Evolutionary conservation across 1,140 invertebrate genomes (phyloP).

Genomic region (Notospermus geniculatus): DNA sequence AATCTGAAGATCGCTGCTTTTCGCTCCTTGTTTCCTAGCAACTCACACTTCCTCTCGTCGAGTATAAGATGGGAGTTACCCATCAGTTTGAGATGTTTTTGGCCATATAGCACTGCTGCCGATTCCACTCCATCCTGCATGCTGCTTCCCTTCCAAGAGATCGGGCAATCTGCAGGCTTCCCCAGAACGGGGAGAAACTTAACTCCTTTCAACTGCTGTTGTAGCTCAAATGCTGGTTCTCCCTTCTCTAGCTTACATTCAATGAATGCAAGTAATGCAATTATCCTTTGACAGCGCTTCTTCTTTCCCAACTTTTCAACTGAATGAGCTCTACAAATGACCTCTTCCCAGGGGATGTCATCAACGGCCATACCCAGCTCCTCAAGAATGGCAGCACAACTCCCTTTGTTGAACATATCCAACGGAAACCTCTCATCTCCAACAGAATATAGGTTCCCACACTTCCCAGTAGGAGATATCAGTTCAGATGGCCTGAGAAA

Average conservation of each 20-base stretch:
- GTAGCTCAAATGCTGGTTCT: neutral
- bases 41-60: neutral
- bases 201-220: neutral
- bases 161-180: neutral
- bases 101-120: neutral
- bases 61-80: constrained; percentile 7
- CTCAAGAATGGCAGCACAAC: constrained; percentile 7
- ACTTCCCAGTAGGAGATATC: constrained; percentile 9
- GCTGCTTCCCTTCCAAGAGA: neutral
- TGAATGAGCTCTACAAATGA: constrained; percentile 16
- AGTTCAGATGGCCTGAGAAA: constrained; percentile 7
- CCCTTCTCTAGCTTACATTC: too few species aligned
- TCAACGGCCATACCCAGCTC: constrained; percentile 25
- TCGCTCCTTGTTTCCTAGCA: neutral
- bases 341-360: constrained; percentile 15
- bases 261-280: too few species aligned
- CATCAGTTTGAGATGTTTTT: neutral
- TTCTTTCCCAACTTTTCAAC: constrained; percentile 3
- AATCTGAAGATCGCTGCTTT: neutral
- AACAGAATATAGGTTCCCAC: constrained; percentile 19
- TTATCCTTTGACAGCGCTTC: too few species aligned
- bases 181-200: neutral
- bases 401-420: constrained; percentile 6
- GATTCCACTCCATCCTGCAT: neutral
- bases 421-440: constrained; percentile 19